Evolutionary conservation across 2,113 vertebrate species (phyloP), one percentile per base, ranked within the genome.

Genomic region (Tragelaphus scriptus): DNA sequence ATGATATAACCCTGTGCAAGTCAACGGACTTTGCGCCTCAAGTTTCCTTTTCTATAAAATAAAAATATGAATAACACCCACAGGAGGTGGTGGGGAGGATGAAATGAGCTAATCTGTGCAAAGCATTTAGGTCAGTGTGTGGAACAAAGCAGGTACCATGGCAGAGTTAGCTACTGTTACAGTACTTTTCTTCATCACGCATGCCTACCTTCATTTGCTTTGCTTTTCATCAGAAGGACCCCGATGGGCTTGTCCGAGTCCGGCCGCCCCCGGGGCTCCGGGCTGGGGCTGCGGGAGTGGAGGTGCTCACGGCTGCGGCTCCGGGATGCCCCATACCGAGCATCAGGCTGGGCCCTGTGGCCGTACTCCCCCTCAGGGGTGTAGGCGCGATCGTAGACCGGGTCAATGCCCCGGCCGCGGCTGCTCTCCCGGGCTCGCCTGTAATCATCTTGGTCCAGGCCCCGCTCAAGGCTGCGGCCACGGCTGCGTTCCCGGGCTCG

Each of bases 181-280:
- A 21, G 47, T 1, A 30, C 53, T 82, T 47, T 32, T 25, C 71
- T 61, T 26, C n/a, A 28, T 1, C 59, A 30, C 8, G 3, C 49
- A 17, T 6, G 81, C 97, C 92, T 97, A 99, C 99, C 99, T 99
- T 99, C 99, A n/a, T 98, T 99, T 15, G 99, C 98, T 65, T 99
- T 99, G 98, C 98, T 99, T 98, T 99, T 99, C 53, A 99, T 99
- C 96, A 99, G 98, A 88, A 99, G 98, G 82, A 99, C 99, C 30
- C 98, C 99, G 65, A 99, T 85, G 0, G 99, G 99, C 96, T 99
- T 99, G 77, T 99, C 99, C 9, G 98, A 97, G 32, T 98, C 98
- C 2, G 91, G 98, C 0, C 56, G 98, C 14, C 2, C 90, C 12
- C 55, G 91, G 0, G 81, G 79, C 93, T 99, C 98, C 0, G 98